These are phyloP conservation scores for Tanypteryx hageni DNA, from an alignment of 2,888 invertebrate genomes.

Conservation along the genomic window DNA sequence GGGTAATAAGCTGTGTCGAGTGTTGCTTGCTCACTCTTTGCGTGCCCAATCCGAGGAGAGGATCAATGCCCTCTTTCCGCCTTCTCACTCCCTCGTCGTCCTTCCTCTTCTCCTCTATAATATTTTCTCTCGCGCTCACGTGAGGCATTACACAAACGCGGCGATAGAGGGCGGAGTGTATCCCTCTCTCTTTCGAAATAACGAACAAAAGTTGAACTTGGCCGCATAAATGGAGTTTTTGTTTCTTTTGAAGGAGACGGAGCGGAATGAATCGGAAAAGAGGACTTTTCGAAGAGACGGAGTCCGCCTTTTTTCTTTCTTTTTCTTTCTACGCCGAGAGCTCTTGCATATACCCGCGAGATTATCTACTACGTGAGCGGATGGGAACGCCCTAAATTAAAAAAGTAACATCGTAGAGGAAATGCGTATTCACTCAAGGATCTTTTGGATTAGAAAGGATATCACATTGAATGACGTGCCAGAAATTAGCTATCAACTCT, in stretches of 20 bases:
- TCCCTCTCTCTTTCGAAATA: neutral
- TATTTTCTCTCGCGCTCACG: conserved; percentile 32
- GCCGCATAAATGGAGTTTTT: neutral
- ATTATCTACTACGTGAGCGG: neutral
- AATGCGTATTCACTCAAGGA: conserved; percentile 7
- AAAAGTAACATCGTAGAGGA: neutral
- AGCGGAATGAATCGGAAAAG: conserved; percentile 65
- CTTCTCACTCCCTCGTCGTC: no score
- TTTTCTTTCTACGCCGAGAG: neutral
- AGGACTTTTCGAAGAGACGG: conserved; percentile 32
- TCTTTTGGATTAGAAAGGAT: conserved; percentile 19
- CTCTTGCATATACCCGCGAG: conserved; percentile 4
- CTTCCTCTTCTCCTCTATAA: neutral
- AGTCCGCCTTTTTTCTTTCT: neutral
- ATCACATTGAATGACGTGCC: conserved; percentile 14
- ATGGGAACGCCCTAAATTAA: conserved; percentile 31
- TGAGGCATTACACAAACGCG: conserved; percentile 2
- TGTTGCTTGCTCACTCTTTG: no score
- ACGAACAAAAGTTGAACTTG: neutral
- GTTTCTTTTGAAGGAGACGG: conserved; percentile 62
- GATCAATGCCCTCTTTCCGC: no score
- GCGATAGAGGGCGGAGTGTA: conserved; percentile 25
- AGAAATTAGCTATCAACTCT: conserved; percentile 11
- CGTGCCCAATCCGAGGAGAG: no score
- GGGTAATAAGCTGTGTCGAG: no score